Evolutionary conservation across 2,888 invertebrate species (phyloP), one percentile per base, ranked within the genome.

Genomic region (Branchinecta sandiegonensis): DNA sequence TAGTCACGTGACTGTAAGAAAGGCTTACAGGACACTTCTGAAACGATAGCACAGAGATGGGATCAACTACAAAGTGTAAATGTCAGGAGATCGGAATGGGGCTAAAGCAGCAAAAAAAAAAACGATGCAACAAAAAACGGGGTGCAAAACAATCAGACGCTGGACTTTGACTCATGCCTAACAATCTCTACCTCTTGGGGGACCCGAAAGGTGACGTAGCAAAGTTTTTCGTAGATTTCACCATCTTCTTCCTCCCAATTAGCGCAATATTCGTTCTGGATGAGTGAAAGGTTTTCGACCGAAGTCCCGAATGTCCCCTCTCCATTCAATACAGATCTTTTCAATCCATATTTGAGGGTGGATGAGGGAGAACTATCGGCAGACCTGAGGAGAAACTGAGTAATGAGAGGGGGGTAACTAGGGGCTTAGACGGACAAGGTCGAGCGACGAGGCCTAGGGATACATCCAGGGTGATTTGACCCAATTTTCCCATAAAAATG

Each of bases 191-290:
- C 48, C 86, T 73, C 85, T 83, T 77, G 81, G 80, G 73, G 66
- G 12, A 48, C 46, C 13, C 47, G 86, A 83, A 89, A 87, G 77
- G 88, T 89, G 77, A 90, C 88, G 79, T 89, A 90, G 83, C 90
- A 90, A 74, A 91, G 84, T 79, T 90, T 89, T 80, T 90, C 90
- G 78, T 79, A 79, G 70, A 79, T 79, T 70, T 79, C 79, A 65
- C 79, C 79, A 70, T 77, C 73, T 9, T n/a, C n/a, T 56, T 56
- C 56, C n/a, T 56, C 56, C 56, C 56, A 56, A 56, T 56, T 17
- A 56, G 56, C n/a, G 14, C 14, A 8, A 56, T 56, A 56, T 14
- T 56, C 56, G 17, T 56, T 56, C 17, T 56, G 56, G 17, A 56
- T 56, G 56, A 56, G 56, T 14, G 56, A 56, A 56, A 56, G 56